Conservation (phyloP, 2,888 invertebrate species). For the Bellardia pandia region DNA sequence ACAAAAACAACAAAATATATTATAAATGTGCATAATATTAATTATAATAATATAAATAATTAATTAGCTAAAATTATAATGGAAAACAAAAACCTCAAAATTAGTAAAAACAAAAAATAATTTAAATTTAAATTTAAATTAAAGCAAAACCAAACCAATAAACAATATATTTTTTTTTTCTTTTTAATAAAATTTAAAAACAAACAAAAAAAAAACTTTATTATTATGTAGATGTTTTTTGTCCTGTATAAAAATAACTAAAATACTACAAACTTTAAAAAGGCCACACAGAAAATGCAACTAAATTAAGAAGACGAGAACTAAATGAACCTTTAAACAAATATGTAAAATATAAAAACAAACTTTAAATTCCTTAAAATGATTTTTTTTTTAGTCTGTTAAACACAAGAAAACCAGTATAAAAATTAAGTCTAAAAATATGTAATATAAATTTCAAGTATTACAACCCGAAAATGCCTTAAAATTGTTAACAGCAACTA, state of each 20-base stretch:
- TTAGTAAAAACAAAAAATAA: conserved; percentile 54
- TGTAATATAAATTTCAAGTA: conserved; percentile 55
- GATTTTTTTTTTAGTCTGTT: conserved; percentile 22
- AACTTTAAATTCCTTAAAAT: conserved; percentile 15
- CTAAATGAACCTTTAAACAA: conserved; percentile 53
- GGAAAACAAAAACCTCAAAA: conserved; percentile 58
- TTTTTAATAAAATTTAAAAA: conserved; percentile 60
- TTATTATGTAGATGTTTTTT: conserved; percentile 81
- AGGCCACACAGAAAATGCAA: conserved; percentile 74
- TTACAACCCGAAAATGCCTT: background rate
- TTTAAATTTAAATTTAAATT: conserved; percentile 15
- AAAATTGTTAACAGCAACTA: conserved; percentile 8
- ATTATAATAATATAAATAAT: conserved; percentile 70
- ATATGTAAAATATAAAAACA: conserved; percentile 56
- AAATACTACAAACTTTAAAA: conserved; percentile 74
- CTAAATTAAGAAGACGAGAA: conserved; percentile 66
- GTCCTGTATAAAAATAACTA: conserved; percentile 82
- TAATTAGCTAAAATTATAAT: conserved; percentile 64
- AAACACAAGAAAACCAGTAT: background rate
- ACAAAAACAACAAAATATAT: conserved; percentile 74
- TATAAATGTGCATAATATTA: conserved; percentile 73
- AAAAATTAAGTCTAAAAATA: conserved; percentile 22
- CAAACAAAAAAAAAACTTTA: conserved; percentile 71
- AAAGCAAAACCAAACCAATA: conserved; percentile 38
- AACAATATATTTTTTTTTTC: conserved; percentile 58